Conservation (phyloP, 2,797 vertebrate species). For the Sardinella longiceps region DNA sequence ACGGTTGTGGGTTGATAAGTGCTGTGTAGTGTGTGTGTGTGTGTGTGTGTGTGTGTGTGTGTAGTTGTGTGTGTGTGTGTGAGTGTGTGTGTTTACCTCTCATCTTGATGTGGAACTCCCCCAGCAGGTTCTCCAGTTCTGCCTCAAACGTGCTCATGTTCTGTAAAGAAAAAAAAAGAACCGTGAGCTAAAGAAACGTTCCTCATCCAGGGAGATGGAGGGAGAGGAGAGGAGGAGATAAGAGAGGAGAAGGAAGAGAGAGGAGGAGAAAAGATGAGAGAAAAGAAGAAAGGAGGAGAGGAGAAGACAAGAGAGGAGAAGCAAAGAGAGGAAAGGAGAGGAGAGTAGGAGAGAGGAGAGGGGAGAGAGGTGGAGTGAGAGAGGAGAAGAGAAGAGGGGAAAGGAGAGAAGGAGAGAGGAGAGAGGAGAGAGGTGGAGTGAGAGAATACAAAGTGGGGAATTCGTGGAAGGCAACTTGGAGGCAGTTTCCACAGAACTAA, state of each 20-base stretch:
- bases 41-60: neutral
- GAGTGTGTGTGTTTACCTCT: conserved; percentile 80
- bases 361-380: no score
- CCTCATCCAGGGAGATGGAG: no score
- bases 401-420: neutral
- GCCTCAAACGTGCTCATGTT: conserved; percentile 94
- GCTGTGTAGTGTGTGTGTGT: neutral
- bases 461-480: no score
- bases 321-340: neutral
- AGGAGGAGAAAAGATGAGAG: no score
- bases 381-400: neutral
- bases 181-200: no score
- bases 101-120: conserved; percentile 98
- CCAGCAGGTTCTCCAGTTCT: conserved; percentile 92
- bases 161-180: conserved; percentile 64
- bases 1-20: no score
- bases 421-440: neutral
- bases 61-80: neutral
- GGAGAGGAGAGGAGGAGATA: neutral
- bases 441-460: neutral
- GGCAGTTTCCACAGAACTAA: no score
- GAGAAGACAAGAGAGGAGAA: neutral
- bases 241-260: no score
- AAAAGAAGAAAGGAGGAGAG: neutral
- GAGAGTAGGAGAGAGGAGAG: neutral